Base-by-base conservation (phyloP, 2,888 invertebrate genomes). In the Teleiodes luculella region DNA sequence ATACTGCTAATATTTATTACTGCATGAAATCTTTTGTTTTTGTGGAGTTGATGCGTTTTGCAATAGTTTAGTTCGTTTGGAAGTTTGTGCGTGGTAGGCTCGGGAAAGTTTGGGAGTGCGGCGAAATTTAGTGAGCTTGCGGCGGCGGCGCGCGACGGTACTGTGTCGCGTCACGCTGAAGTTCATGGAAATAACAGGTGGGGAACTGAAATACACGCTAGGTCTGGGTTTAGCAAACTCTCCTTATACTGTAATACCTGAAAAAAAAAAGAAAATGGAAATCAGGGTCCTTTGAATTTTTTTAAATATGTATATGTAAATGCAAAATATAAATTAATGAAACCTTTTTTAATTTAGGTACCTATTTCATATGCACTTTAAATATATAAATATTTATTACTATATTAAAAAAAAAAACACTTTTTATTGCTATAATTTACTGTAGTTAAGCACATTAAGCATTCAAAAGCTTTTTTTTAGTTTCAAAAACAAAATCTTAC, bases 91-190 rank as follows among this genome's bases (percentile, higher is more conserved):
- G 70, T 72, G 71, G 68, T 69, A 68, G 67, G 66, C 64, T 61
- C 67, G 68, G 69, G 69, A 80, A 82, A 80, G 70, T 80, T 79
- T 70, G 70, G 67, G 67, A 65, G 66, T 62, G 70, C 62, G 60
- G 68, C 72, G 69, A 70, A 54, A 52, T 72, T 74, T 82, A 85
- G 86, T 86, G 70, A 67, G 68, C 70, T 72, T 72, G 76, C 78
- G 80, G 80, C 82, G 78, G 65, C 78, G 78, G 78, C 68, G 75
- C 70, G 78, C 78, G 80, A 57, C 80, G 84, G 83, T 83, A 63
- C 78, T 79, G 76, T 74, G 70, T 63, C 60, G 62, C 53, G 45
- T 54, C 56, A 58, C 57, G 60, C 59, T 43, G 13, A 4, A 33
- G 2, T 6, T 24, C 24, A 13, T n/a, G 6, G 1, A 13, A 6